Evolutionary conservation across 2,888 invertebrate species (phyloP), one percentile per base, ranked within the genome.

Genomic region (Aleiodes alternator): DNA sequence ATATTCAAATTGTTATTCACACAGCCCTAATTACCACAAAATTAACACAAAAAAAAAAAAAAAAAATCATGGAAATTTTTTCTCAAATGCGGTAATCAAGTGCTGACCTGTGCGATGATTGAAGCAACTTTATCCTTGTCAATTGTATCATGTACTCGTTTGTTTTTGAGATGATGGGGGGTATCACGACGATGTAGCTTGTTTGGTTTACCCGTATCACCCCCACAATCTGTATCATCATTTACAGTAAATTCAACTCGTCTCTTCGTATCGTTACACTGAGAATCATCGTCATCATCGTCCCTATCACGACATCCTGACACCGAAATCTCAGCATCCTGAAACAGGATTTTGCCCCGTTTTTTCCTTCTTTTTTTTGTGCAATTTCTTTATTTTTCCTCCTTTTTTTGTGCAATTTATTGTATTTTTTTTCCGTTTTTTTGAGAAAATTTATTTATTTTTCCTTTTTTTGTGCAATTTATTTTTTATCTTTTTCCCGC

Each of bases 81-180:
- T 12, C 50, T 66, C 66, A 66, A 23, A 66, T 61, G 34, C 66
- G 23, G 16, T 66, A 51, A 61, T 55, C 48, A 72, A 81, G 76
- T 80, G 89, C 88, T 90, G 89, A 93, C 93, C 92, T 93, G 93
- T 85, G 93, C 93, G 82, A 95, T 93, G 88, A 95, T 93, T 85
- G 92, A 92, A 83, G 94, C 93, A 86, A 94, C 93, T 90, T 94
- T 94, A 87, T 94, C 94, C 90, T 92, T 92, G 89, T 93, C 93
- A 82, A 92, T 88, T 80, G 92, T 90, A 80, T 92, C 89, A 88
- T 94, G 93, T 84, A 98, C 96, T 87, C 98, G 94, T 90, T 98
- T 98, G 92, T 98, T 98, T 93, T 99, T 99, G 88, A 98, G 93
- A 90, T 99, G 98, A 92, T 99, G 99, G 68, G 99, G 99, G 29